Evolutionary conservation across 2,113 vertebrate genomes (phyloP), one percentile per base, ranked within the genome.

Genomic region (Pica pica): DNA sequence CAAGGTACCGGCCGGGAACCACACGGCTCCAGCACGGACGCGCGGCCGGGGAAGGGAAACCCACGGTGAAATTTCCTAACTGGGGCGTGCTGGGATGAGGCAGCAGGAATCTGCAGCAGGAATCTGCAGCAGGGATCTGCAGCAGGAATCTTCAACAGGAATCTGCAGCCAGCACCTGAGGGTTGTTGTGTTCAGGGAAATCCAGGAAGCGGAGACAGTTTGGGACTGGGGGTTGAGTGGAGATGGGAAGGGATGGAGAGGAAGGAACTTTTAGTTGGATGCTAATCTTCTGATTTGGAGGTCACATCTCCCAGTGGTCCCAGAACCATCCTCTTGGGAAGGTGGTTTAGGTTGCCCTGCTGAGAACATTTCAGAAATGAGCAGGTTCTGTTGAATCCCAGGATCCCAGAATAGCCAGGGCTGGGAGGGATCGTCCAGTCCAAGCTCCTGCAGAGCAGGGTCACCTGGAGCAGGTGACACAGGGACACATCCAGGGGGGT

Each of bases 1-100:
- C 80, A 99, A 99, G 99, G 99, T 99, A 98, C 49, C 3, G 18
- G 47, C 15, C n/a, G 3, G 21, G 71, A 17, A 2, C 4, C 56
- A 1, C 13, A 3, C 44, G 1, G 74, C 76, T 41, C 35, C 59
- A 3, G 57, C 35, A 2, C 0, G 14, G 57, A 33, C 73, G 31
- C 8, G 2, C 0, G 2, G 17, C 59, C 26, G 3, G 6, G 14
- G 37, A 17, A 11, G 80, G 39, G 35, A 11, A 9, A 33, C 1
- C 10, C 18, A 8, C 0, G 0, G 11, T 6, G 31, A 0, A 5
- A 3, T 4, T 13, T 33, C 5, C 1, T 1, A 3, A 2, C 17
- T 13, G 1, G 0, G 33, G 17, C 6, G 0, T 9, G 30, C 7
- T 3, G 65, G 69, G 44, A 23, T 11, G 8, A 10, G 60, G 31